Evolutionary conservation across 2,797 vertebrate species (phyloP).

Genomic region (Squalus acanthias): DNA sequence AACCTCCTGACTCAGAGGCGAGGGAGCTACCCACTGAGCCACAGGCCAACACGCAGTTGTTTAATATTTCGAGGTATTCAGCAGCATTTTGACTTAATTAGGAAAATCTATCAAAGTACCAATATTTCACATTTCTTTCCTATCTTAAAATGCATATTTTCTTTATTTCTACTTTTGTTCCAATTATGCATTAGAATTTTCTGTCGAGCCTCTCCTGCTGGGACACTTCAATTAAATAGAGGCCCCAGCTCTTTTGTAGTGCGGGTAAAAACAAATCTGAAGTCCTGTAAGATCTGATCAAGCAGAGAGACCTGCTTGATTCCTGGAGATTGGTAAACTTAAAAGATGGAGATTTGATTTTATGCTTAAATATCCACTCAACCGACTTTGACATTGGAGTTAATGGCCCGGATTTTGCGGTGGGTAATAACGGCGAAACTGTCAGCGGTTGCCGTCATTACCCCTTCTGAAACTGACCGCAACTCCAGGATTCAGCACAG

Average conservation of each 20-base stretch:
- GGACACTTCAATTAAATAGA: neutral
- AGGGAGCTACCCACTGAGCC: no score
- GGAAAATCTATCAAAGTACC: neutral
- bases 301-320: neutral
- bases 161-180: no score
- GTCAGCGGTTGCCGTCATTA: no score
- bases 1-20: no score
- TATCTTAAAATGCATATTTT: no score
- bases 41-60: neutral
- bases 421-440: no score
- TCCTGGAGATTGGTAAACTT: neutral
- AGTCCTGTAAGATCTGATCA: neutral
- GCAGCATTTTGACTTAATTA: neutral
- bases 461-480: no score
- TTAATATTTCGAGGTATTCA: neutral
- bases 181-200: neutral
- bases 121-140: neutral
- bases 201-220: neutral
- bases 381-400: neutral
- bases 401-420: no score
- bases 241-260: neutral
- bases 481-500: no score
- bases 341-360: neutral
- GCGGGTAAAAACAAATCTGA: neutral
- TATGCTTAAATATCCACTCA: neutral